Evolutionary conservation across 2,797 vertebrate genomes (phyloP), one percentile per base, ranked within the genome.

Genomic region (Fundulus diaphanus): DNA sequence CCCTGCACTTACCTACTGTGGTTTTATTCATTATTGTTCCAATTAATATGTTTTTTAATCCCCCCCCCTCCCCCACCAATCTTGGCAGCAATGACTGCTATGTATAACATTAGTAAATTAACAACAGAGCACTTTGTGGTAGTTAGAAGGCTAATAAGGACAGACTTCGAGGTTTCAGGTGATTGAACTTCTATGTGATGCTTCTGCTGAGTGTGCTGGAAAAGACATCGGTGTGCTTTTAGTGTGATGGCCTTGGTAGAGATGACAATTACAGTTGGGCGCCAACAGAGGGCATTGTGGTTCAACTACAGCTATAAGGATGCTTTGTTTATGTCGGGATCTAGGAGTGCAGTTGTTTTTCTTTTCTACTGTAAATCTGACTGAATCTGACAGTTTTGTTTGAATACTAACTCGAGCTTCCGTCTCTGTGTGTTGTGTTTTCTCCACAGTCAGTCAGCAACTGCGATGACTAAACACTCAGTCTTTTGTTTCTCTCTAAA

Each of bases 221-320:
- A 92, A 90, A 79, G 82, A 84, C 78, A 89, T 87, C 85, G 84
- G 80, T 79, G 78, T 71, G 81, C 75, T 87, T 78, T 87, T 69
- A 82, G 83, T 79, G 79, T 24, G 40, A 73, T 76, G 82, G 88
- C 78, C 88, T 91, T 88, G 90, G 91, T 90, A 85, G 82, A 57
- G 51, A 70, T 52, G 77, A 85, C 82, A 70, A 72, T 77, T 88
- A 44, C 88, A 5, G 65, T 5, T 35, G 83, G 57, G 35, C 68
- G 81, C 96, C 96, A 95, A 95, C 85, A 96, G 96, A 95, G 95
- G 96, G 95, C 94, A 95, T 92, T 96, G 94, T 95, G 94, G 95
- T 87, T 94, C 89, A 94, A 93, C 89, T 87, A 81, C 94, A 92
- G 87, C 88, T 77, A 29, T 33, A 37, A 31, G 56, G 59, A 74